Conservation (phyloP, 2,113 vertebrate genomes). For the Oryctolagus cuniculus region DNA sequence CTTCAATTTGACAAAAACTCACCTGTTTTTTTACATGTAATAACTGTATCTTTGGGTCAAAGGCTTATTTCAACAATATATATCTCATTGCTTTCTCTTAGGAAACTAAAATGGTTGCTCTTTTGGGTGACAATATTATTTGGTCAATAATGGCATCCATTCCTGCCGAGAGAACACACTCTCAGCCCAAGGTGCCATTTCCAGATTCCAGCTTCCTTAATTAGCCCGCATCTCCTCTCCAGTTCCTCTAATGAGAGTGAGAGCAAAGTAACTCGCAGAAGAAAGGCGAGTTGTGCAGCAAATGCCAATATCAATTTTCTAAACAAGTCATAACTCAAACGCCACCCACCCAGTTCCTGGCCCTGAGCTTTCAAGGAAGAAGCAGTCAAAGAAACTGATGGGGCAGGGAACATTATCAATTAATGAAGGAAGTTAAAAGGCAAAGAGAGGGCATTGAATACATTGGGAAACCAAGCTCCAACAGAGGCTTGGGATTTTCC, state of each 20-base stretch:
- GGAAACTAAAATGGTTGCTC: conserved; percentile 34
- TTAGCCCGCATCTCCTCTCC: conserved; percentile 80
- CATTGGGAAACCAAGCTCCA: conserved; percentile 72
- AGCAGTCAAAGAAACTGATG: conserved; percentile 72
- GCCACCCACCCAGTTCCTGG: conserved; percentile 66
- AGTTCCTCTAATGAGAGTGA: conserved; percentile 78
- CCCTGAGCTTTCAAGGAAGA: conserved; percentile 71
- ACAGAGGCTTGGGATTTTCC: not conserved
- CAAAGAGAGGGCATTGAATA: conserved; percentile 61
- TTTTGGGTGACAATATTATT: conserved; percentile 84
- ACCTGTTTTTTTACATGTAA: not conserved
- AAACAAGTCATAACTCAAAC: conserved; percentile 86
- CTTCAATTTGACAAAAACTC: conserved; percentile 53
- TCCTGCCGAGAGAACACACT: conserved; percentile 78
- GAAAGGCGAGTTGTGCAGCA: conserved; percentile 86
- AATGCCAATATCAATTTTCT: conserved; percentile 88
- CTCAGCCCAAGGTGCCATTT: conserved; percentile 83
- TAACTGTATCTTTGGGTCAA: conserved; percentile 13
- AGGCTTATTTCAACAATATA: conserved; percentile 59
- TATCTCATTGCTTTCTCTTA: conserved; percentile 27
- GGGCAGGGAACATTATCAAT: conserved; percentile 73
- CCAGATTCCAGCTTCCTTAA: conserved; percentile 79
- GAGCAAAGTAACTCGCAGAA: conserved; percentile 82
- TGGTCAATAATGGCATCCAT: conserved; percentile 84
- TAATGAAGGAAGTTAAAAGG: conserved; percentile 58